Percentiles rank a stretch among this genome's conserved stretches.
These are phyloP conservation scores for Prorops nasuta DNA, from an alignment of 1,140 invertebrate genomes.

Conservation along the genomic window DNA sequence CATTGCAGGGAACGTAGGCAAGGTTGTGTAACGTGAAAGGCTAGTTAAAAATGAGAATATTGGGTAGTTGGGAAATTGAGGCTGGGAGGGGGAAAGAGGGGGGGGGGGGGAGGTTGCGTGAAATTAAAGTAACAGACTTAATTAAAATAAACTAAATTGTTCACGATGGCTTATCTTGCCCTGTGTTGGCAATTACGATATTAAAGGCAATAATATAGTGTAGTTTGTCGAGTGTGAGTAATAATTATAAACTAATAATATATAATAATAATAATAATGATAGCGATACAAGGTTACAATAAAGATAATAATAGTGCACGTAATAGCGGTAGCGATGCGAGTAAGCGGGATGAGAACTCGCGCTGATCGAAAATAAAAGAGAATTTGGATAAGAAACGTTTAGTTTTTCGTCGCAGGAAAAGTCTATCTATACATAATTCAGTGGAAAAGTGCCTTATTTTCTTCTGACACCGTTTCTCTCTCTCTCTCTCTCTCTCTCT, in stretches of 20 bases:
- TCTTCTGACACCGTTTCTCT: too few relatives aligned
- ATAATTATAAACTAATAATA: constrained; percentile 9
- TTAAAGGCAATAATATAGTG: constrained; percentile 21
- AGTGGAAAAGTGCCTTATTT: too few relatives aligned
- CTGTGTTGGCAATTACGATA: constrained; percentile 13
- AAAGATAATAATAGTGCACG: constrained; percentile 25
- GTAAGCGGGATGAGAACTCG: constrained; percentile 20
- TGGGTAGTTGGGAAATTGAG: too few relatives aligned
- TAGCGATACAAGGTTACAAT: too few relatives aligned
- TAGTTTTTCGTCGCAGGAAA: too few relatives aligned
- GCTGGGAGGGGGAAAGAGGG: not conserved
- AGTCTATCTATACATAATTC: too few relatives aligned
- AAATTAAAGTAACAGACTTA: not conserved
- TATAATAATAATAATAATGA: not conserved
- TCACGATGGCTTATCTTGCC: too few relatives aligned
- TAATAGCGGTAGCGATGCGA: constrained; percentile 26
- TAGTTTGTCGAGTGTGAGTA: too few relatives aligned
- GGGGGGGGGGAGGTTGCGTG: not conserved
- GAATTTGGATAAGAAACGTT: too few relatives aligned
- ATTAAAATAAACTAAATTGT: not conserved
- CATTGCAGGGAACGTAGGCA: too few relatives aligned
- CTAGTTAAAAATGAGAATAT: too few relatives aligned
- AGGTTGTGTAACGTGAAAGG: not conserved
- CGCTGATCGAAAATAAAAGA: constrained; percentile 22
- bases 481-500: too few relatives aligned